Conservation (phyloP, 2,888 invertebrate genomes). For the Lithosia quadra region DNA sequence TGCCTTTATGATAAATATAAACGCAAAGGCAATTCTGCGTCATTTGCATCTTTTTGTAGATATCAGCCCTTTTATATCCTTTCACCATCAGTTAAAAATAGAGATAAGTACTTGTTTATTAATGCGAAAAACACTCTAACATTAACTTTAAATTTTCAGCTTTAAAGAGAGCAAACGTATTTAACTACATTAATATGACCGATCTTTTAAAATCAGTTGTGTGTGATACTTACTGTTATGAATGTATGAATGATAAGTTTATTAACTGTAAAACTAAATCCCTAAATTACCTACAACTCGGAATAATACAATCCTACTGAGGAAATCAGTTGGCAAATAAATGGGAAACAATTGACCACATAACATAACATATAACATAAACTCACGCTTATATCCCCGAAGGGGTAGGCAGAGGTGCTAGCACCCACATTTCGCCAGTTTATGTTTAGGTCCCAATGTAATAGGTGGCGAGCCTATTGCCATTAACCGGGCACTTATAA, state of each 20-base stretch:
- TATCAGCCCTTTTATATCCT: slow-evolving; percentile 18
- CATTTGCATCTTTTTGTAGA: slow-evolving; percentile 17
- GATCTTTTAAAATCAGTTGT: slow-evolving; percentile 12
- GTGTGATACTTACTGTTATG: slow-evolving; percentile 7
- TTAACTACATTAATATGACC: slow-evolving; percentile 8
- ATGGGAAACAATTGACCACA: slow-evolving; percentile 1
- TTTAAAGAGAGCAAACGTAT: slow-evolving; percentile 11
- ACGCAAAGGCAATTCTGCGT: slow-evolving; percentile 9
- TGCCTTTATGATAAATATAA: slow-evolving; percentile 16
- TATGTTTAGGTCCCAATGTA: no score
- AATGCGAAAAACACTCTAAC: slow-evolving; percentile 17
- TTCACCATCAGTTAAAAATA: slow-evolving; percentile 16
- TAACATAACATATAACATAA: no score
- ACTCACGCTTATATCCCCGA: no score
- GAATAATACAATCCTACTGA: slow-evolving; percentile 5
- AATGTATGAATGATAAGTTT: slow-evolving; percentile 11
- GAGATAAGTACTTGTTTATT: slow-evolving; percentile 18
- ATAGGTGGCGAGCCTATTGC: no score
- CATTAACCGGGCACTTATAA: no score
- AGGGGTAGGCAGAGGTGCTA: no score
- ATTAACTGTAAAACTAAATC: slow-evolving; percentile 6
- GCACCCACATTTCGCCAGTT: no score
- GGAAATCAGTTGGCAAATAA: slow-evolving; percentile 15
- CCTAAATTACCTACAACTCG: not conserved
- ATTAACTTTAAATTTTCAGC: slow-evolving; percentile 12